phyloP scores from a whole-genome alignment of 1,140 invertebrate genomes.

The Drosophila pallidifrons region DNA sequence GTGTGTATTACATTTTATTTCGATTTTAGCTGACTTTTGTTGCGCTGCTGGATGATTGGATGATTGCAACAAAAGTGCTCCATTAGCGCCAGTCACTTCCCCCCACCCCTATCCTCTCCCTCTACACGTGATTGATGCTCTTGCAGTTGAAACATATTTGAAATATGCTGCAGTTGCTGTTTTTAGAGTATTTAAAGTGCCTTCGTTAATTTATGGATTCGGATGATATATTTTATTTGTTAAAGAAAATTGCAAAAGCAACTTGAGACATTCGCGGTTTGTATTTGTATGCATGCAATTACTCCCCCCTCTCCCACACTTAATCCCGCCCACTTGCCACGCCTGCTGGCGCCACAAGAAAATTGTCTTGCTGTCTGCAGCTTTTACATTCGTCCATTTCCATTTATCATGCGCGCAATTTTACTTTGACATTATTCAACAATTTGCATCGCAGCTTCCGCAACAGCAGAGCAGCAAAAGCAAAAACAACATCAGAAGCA shows the following conservation, averaged over 20 bases:
- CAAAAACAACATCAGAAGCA: slow-evolving; percentile 31
- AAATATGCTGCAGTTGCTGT: background rate
- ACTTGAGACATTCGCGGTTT: background rate
- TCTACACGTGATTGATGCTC: slow-evolving; percentile 15
- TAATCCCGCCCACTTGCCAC: slow-evolving; percentile 4
- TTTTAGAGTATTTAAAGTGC: background rate
- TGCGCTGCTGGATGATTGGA: slow-evolving; percentile 15
- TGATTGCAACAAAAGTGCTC: slow-evolving; percentile 53
- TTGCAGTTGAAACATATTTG: background rate
- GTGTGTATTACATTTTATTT: slow-evolving; percentile 48
- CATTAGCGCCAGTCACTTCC: slow-evolving; percentile 36
- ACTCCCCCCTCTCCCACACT: background rate
- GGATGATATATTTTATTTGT: too few relatives aligned
- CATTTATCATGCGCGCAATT: slow-evolving; percentile 65
- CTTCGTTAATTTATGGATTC: too few relatives aligned
- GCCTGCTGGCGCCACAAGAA: slow-evolving; percentile 2
- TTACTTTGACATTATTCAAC: slow-evolving; percentile 76
- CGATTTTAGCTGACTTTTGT: slow-evolving; percentile 46
- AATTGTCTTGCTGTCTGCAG: slow-evolving; percentile 30
- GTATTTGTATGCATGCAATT: background rate
- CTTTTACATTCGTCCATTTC: slow-evolving; percentile 48
- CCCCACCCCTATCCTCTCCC: background rate
- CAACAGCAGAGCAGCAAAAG: slow-evolving; percentile 33
- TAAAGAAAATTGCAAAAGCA: too few relatives aligned
- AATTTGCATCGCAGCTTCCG: slow-evolving; percentile 77